A percentile compares a stretch with the other conserved stretches of the same genome.
Conservation (phyloP, 2,888 invertebrate species). For the Oeneis ivallda region DNA sequence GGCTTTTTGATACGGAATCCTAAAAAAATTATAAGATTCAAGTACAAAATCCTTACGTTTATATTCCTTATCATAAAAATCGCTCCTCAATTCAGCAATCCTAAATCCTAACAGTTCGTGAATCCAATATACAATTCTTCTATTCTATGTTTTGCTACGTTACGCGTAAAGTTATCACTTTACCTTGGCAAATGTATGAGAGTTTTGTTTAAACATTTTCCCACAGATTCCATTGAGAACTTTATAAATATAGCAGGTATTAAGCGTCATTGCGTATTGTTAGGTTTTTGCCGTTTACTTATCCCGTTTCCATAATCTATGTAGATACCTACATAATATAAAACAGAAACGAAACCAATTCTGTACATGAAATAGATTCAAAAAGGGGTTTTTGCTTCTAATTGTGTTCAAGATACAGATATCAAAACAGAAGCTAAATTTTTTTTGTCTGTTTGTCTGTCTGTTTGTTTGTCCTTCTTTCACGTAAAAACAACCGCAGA, state of each 20-base stretch:
- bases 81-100: neutral
- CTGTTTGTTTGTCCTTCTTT: no score
- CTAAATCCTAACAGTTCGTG: neutral
- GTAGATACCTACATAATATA: no score
- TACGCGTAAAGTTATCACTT: neutral
- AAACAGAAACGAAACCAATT: no score
- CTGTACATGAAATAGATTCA: no score
- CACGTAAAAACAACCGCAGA: no score
- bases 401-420: no score
- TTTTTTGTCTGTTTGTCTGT: no score
- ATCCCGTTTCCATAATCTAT: neutral
- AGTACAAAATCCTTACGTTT: neutral
- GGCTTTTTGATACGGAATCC: no score
- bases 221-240: constrained; percentile 1
- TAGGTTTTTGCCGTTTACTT: neutral
- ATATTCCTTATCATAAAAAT: neutral
- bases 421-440: no score
- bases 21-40: no score
- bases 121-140: neutral
- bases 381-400: no score
- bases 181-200: neutral
- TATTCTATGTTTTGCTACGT: no score
- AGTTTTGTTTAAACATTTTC: constrained; percentile 4
- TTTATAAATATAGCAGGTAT: neutral
- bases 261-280: neutral